phyloP scores from a whole-genome alignment of 2,888 invertebrate species.

The Caenorhabditis sp. region DNA sequence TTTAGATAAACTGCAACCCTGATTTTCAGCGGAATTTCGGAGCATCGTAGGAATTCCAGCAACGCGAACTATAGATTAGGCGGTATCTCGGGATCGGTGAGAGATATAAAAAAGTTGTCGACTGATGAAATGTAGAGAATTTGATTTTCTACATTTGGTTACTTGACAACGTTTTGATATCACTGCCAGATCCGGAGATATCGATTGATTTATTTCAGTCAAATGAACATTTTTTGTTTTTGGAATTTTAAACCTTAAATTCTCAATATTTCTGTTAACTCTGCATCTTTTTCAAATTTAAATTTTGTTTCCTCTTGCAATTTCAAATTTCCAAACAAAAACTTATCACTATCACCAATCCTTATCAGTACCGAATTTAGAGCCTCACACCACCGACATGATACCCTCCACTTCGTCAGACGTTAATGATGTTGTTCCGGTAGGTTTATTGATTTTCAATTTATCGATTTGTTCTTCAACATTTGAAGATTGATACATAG shows the following conservation, averaged over 20 bases:
- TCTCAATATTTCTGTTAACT: not conserved
- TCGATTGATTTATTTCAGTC: not conserved
- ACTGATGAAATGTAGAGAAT: too few species aligned
- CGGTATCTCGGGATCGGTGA: not conserved
- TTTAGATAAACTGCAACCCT: not conserved
- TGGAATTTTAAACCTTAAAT: not conserved
- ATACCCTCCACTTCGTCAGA: constrained; percentile 58
- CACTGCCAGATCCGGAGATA: too few species aligned
- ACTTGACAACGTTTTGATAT: too few species aligned
- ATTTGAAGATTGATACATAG: not conserved
- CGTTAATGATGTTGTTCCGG: constrained; percentile 28
- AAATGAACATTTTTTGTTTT: not conserved
- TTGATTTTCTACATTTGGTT: too few species aligned
- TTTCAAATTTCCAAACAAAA: not conserved
- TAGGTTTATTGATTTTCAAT: constrained; percentile 5
- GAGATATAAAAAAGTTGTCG: not conserved
- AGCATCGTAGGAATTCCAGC: not conserved
- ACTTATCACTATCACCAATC: not conserved
- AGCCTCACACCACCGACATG: constrained; percentile 38
- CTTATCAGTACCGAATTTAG: constrained; percentile 4
- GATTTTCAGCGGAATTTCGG: not conserved
- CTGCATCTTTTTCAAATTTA: not conserved
- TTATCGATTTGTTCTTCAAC: not conserved
- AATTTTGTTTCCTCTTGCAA: not conserved
- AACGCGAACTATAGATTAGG: not conserved